phyloP scores from a whole-genome alignment of 2,113 vertebrate species.

The Stomatorhinus ivindoensis region DNA sequence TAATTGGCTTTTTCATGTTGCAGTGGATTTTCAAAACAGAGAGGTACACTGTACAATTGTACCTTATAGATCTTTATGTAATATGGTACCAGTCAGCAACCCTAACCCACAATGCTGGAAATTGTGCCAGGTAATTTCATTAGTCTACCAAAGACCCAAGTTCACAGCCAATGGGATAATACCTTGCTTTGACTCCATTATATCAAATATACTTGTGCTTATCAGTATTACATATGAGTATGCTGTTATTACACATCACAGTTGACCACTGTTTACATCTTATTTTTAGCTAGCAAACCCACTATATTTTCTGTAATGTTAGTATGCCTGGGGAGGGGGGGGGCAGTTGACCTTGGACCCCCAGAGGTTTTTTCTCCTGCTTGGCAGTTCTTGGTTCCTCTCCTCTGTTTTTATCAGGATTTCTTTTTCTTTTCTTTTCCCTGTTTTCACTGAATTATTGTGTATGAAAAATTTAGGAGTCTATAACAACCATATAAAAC shows the following conservation, averaged over 20 bases:
- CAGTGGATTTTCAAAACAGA: neutral
- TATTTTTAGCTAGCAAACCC: neutral
- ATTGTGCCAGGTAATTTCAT: neutral
- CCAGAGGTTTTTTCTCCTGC: neutral
- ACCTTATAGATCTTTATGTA: neutral
- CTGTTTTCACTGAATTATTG: neutral
- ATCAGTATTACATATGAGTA: neutral
- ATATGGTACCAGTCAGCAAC: neutral
- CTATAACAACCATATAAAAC: neutral
- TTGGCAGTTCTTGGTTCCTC: neutral
- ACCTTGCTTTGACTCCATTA: neutral
- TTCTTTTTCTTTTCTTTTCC: neutral
- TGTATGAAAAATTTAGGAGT: neutral
- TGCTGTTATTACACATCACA: neutral
- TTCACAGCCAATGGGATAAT: neutral
- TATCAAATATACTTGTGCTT: neutral
- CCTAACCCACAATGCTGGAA: neutral
- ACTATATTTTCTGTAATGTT: neutral
- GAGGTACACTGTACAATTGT: neutral
- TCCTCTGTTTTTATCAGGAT: neutral
- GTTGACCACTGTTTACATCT: neutral
- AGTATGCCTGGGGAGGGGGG: neutral
- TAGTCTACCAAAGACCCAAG: neutral
- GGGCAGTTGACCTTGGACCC: neutral
- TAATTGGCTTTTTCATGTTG: neutral